Conservation (phyloP, 2,888 invertebrate genomes). For the Mythimna pallens region DNA sequence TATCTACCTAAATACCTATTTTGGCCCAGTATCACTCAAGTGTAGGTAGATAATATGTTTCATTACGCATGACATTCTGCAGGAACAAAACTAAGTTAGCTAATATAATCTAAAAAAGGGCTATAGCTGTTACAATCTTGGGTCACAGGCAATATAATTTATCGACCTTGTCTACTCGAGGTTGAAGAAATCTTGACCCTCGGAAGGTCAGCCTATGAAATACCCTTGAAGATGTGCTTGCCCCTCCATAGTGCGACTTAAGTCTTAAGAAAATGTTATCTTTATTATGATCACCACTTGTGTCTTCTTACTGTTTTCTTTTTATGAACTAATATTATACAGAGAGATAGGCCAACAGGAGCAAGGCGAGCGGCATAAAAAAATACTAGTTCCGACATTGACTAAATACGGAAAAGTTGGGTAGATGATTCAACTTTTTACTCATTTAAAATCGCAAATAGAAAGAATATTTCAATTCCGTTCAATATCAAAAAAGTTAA, state of each 20-base stretch:
- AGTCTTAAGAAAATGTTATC: conserved; percentile 14
- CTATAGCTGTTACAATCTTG: background rate
- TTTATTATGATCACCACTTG: conserved; percentile 7
- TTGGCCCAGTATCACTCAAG: background rate
- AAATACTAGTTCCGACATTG: no score
- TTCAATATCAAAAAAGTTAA: no score
- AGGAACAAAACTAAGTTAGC: conserved; percentile 5
- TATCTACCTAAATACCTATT: background rate
- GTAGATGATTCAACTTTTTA: no score
- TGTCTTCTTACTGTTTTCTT: background rate
- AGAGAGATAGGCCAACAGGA: no score
- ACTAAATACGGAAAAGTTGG: no score
- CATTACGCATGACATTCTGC: background rate
- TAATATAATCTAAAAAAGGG: conserved; percentile 9
- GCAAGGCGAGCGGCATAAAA: no score
- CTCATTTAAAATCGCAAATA: no score
- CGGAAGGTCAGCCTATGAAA: conserved; percentile 2
- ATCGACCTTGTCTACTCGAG: conserved; percentile 20
- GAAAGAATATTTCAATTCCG: no score
- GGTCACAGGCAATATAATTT: conserved; percentile 22
- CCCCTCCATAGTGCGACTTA: background rate
- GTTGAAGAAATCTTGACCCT: conserved; percentile 14
- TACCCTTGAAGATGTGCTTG: conserved; percentile 26
- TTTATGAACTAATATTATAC: background rate
- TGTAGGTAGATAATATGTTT: background rate